Percentiles rank a stretch among this genome's conserved stretches.
Conservation (phyloP, 2,113 vertebrate species). For the Spea multiplicata region DNA sequence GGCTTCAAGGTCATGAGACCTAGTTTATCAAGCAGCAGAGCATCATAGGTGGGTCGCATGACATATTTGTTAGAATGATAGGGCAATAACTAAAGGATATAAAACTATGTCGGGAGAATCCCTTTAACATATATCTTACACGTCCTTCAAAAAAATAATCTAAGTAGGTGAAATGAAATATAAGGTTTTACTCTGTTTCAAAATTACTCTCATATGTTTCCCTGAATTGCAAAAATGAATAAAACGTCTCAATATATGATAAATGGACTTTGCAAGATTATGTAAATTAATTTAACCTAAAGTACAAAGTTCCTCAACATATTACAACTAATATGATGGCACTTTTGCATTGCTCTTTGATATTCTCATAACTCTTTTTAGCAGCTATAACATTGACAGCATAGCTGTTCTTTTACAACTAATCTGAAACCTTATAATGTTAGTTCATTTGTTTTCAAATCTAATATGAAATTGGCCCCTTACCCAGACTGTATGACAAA, state of each 20-base stretch:
- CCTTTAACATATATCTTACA: too few relatives aligned
- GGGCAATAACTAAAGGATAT: too few relatives aligned
- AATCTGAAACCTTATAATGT: constrained; percentile 5
- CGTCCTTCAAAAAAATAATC: too few relatives aligned
- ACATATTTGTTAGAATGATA: too few relatives aligned
- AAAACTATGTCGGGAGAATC: too few relatives aligned
- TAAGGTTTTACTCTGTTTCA: too few relatives aligned
- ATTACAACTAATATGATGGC: background rate
- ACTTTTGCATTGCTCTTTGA: background rate
- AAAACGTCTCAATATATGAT: too few relatives aligned
- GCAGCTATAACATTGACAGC: constrained; percentile 20
- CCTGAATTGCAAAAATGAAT: background rate
- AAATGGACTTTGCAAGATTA: background rate
- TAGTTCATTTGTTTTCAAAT: constrained; percentile 19
- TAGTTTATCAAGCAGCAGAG: too few relatives aligned
- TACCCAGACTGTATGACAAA: constrained; percentile 9
- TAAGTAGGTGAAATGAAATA: too few relatives aligned
- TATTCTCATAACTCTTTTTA: constrained; percentile 5
- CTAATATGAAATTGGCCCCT: background rate
- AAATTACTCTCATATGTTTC: background rate
- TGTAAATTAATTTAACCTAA: background rate
- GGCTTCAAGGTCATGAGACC: too few relatives aligned
- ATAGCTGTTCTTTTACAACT: constrained; percentile 6
- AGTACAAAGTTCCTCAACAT: background rate
- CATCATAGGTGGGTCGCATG: too few relatives aligned